Evolutionary conservation across 2,888 invertebrate genomes (phyloP).

Genomic region (Drosophila mimica): DNA sequence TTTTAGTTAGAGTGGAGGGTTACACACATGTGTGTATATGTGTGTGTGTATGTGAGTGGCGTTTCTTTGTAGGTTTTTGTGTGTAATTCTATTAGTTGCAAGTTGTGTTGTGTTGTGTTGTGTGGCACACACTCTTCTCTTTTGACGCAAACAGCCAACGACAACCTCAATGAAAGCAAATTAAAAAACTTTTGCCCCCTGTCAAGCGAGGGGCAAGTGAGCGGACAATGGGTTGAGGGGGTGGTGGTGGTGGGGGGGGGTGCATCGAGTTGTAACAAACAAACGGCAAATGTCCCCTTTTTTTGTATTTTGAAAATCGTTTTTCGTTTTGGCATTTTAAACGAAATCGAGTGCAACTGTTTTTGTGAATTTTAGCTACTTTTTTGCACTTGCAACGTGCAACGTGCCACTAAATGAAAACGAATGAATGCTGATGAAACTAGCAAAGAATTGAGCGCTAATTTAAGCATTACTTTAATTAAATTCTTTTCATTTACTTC

Average conservation of each 20-base stretch:
- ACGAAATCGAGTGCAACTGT: constrained; percentile 54
- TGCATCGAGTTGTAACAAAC: constrained; percentile 7
- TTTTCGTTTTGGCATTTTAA: constrained; percentile 43
- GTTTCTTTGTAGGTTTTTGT: constrained; percentile 65
- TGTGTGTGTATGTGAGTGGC: constrained; percentile 33
- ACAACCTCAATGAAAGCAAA: constrained; percentile 77
- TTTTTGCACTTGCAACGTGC: constrained; percentile 6
- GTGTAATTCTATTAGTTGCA: constrained; percentile 80
- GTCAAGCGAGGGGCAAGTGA: constrained; percentile 2
- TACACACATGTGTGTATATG: constrained; percentile 9
- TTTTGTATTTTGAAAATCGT: constrained; percentile 44
- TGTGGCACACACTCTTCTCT: constrained; percentile 41
- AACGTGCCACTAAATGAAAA: constrained; percentile 1
- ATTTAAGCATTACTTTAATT: constrained; percentile 7
- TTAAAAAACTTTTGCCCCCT: constrained; percentile 75
- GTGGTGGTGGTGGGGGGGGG: not conserved
- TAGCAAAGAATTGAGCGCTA: constrained; percentile 1
- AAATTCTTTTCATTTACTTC: constrained; percentile 12
- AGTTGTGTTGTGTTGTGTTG: constrained; percentile 44
- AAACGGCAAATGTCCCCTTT: constrained; percentile 3
- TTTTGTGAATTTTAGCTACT: constrained; percentile 36
- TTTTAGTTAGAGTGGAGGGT: constrained; percentile 44
- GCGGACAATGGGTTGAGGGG: not conserved
- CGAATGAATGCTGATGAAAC: not conserved
- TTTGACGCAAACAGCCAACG: constrained; percentile 61